Evolutionary conservation across 2,113 vertebrate species (phyloP).

Genomic region (Cichladusa arquata): DNA sequence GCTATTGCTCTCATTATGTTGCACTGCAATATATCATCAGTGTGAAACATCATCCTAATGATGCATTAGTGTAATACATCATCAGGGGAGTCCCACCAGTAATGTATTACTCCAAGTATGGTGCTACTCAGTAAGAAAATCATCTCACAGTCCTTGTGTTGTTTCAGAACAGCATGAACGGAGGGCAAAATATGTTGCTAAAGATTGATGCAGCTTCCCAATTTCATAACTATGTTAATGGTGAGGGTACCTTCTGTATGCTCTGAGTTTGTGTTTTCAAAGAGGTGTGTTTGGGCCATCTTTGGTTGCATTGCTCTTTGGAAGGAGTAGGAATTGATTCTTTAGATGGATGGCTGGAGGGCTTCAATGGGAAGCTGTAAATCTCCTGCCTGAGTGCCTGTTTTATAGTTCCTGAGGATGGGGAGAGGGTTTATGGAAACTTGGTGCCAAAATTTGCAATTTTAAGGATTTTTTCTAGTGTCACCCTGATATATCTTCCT

Average conservation of each 20-base stretch:
- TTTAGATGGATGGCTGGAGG: background rate
- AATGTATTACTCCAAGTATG: constrained; percentile 54
- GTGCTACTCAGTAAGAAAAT: constrained; percentile 38
- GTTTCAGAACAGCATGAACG: background rate
- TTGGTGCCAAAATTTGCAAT: background rate
- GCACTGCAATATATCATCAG: constrained; percentile 64
- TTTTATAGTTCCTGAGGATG: background rate
- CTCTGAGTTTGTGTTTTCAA: background rate
- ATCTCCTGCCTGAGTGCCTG: background rate
- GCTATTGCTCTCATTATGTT: constrained; percentile 75
- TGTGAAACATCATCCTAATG: constrained; percentile 73
- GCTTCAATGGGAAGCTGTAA: background rate
- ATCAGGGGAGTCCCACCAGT: constrained; percentile 68
- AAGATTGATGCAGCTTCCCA: constrained; percentile 8
- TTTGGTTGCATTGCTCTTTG: background rate
- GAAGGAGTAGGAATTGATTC: constrained; percentile 18
- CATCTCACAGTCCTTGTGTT: background rate
- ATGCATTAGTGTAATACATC: constrained; percentile 75
- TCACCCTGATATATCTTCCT: background rate
- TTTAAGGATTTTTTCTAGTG: background rate
- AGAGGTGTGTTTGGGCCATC: background rate
- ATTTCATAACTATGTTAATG: background rate
- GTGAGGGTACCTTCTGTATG: background rate
- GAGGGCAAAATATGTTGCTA: background rate
- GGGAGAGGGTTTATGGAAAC: background rate